Conservation (phyloP, 2,797 vertebrate species). For the Sebastolobus alascanus region DNA sequence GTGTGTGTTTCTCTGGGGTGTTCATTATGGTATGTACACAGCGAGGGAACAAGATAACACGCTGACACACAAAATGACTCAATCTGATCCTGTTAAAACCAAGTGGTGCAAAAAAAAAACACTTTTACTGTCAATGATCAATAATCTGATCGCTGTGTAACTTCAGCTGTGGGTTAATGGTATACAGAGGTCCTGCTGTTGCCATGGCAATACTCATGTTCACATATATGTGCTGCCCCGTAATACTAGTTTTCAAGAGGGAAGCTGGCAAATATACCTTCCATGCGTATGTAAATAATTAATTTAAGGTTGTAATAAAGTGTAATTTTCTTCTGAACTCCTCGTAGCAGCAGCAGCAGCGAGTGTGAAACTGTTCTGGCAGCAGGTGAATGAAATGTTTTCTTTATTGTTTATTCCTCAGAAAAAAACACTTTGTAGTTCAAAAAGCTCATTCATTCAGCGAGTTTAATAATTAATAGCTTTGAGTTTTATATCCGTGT, state of each 20-base stretch:
- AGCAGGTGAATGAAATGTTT: neutral
- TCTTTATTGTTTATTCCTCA: neutral
- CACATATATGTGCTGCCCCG: neutral
- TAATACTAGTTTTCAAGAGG: neutral
- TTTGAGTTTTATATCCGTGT: neutral
- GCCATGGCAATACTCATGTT: too few relatives aligned
- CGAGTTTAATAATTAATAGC: neutral
- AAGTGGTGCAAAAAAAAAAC: neutral
- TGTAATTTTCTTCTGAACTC: neutral
- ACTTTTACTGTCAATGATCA: constrained; percentile 21
- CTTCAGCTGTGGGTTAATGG: too few relatives aligned
- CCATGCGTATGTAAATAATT: neutral
- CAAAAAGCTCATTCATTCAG: neutral
- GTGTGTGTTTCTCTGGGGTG: constrained; percentile 13
- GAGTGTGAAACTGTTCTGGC: neutral
- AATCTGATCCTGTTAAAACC: neutral
- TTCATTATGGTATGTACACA: constrained; percentile 26
- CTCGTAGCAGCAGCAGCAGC: neutral
- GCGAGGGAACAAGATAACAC: neutral
- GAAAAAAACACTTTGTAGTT: constrained; percentile 7
- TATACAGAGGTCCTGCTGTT: neutral
- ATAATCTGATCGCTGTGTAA: neutral
- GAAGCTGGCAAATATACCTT: neutral
- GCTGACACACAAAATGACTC: constrained; percentile 11
- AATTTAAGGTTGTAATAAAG: neutral